Evolutionary conservation across 2,797 vertebrate species (phyloP), one percentile per base, ranked within the genome.

Genomic region (Tragopan temminckii): DNA sequence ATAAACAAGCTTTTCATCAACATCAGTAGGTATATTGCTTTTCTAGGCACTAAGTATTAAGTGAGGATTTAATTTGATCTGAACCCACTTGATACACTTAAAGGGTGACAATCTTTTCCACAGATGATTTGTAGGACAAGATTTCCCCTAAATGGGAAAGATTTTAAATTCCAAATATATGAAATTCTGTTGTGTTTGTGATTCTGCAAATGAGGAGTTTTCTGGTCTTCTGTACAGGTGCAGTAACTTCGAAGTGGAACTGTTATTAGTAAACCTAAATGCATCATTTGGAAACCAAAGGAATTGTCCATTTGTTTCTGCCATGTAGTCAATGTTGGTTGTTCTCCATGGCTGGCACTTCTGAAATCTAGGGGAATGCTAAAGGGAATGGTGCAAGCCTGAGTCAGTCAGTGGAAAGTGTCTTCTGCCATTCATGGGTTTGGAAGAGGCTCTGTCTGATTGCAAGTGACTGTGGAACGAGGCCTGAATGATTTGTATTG

Each of bases 141-240:
- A 64, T 72, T 66, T n/a, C 18, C 23, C 16, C 45, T 59, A 76
- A 63, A 67, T 38, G 20, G 33, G 55, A 69, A 93, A 89, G 57
- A 67, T 43, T 88, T 74, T n/a, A 50, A 58, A 75, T 90, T 92
- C 53, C 33, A 76, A 76, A 79, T 12, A 57, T n/a, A 29, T 76
- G 4, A 38, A 66, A 80, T 76, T 76, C 18, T 52, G 0, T 38
- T 69, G 63, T 29, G 9, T 42, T 85, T 70, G 23, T 74, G 63
- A 79, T 74, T 79, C 74, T 50, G 23, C 24, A 69, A 89, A 61
- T 0, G 0, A 61, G 0, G 0, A 55, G 11, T 36, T 67, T 91
- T 79, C 72, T 67, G 36, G 35, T 86, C 38, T 53, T 86, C 42
- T 42, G 43, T 79, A 5, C 25, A 75, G 68, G 58, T 21, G 59